A percentile compares a stretch with the other conserved stretches of the same genome.
Evolutionary conservation across 2,888 invertebrate genomes (phyloP).

Genomic region (Oligia fasciuncula): DNA sequence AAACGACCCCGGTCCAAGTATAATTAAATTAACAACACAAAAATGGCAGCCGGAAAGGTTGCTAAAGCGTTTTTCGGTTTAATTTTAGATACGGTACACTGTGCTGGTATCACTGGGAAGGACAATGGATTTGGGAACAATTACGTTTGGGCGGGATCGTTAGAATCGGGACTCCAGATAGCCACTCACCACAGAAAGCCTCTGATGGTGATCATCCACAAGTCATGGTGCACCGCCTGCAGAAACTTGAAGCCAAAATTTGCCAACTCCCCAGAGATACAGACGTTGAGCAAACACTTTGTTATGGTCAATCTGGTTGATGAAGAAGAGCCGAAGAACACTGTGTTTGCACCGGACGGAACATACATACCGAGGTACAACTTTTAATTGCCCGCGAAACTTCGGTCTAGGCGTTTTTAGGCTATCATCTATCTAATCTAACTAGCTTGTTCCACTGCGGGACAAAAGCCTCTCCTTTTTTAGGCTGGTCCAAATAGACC

Average conservation of each 20-base stretch:
- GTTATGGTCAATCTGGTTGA: constrained; percentile 92
- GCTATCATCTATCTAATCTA: neutral
- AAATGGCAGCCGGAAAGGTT: constrained; percentile 78
- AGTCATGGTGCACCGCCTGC: constrained; percentile 92
- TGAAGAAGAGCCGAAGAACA: constrained; percentile 89
- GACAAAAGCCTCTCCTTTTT: neutral
- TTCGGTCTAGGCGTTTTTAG: neutral
- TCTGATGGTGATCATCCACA: constrained; percentile 92
- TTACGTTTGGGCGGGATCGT: constrained; percentile 86
- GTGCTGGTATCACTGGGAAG: constrained; percentile 71
- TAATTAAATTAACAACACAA: constrained; percentile 53
- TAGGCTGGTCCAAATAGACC: neutral
- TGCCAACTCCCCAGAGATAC: constrained; percentile 89
- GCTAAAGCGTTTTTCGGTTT: constrained; percentile 77
- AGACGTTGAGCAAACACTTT: constrained; percentile 90
- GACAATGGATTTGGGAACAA: constrained; percentile 86
- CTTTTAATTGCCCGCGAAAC: neutral
- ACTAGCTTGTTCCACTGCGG: neutral
- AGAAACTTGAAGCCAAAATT: constrained; percentile 91
- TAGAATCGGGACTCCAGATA: constrained; percentile 84
- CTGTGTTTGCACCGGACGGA: constrained; percentile 91
- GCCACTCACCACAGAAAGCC: constrained; percentile 89
- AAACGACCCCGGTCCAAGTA: constrained; percentile 47
- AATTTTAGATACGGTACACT: constrained; percentile 76
- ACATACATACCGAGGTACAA: constrained; percentile 91